Evolutionary conservation across 2,888 invertebrate species (phyloP).

Genomic region (Leptothorax acervorum): DNA sequence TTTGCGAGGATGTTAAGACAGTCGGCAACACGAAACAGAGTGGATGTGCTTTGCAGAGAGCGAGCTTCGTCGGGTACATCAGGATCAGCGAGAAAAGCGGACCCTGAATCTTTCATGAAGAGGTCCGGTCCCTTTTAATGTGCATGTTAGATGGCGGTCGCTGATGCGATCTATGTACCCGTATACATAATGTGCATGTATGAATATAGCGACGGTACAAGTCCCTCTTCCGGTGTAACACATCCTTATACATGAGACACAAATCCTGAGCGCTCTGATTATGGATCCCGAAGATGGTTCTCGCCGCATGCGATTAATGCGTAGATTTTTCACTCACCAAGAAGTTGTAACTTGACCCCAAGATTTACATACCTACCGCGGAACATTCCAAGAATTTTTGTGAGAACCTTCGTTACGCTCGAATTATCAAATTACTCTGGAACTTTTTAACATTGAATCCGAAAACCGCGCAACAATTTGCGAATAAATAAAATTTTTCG

Average conservation of each 20-base stretch:
- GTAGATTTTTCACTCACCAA: slow-evolving; percentile 20
- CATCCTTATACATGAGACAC: slow-evolving; percentile 67
- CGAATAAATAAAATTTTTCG: background rate
- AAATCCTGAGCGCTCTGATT: slow-evolving; percentile 53
- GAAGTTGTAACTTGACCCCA: background rate
- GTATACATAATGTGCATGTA: slow-evolving; percentile 68
- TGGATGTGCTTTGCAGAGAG: slow-evolving; percentile 19
- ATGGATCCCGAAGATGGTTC: slow-evolving; percentile 33
- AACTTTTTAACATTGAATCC: background rate
- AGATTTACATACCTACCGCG: slow-evolving; percentile 24
- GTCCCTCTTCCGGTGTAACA: slow-evolving; percentile 44
- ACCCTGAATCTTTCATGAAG: slow-evolving; percentile 74
- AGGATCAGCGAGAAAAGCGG: slow-evolving; percentile 41
- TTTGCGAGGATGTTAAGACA: slow-evolving; percentile 18
- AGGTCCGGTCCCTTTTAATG: slow-evolving; percentile 72
- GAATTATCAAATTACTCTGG: background rate
- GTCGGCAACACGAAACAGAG: slow-evolving; percentile 10
- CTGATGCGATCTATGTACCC: slow-evolving; percentile 63
- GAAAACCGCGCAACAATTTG: background rate
- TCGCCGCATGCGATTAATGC: slow-evolving; percentile 37
- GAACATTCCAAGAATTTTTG: background rate
- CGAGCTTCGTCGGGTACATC: slow-evolving; percentile 10
- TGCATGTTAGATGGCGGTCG: slow-evolving; percentile 43
- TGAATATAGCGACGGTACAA: slow-evolving; percentile 57
- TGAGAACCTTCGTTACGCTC: background rate